Conservation (phyloP, 2,888 invertebrate species). For the Strigamia crassipes region DNA sequence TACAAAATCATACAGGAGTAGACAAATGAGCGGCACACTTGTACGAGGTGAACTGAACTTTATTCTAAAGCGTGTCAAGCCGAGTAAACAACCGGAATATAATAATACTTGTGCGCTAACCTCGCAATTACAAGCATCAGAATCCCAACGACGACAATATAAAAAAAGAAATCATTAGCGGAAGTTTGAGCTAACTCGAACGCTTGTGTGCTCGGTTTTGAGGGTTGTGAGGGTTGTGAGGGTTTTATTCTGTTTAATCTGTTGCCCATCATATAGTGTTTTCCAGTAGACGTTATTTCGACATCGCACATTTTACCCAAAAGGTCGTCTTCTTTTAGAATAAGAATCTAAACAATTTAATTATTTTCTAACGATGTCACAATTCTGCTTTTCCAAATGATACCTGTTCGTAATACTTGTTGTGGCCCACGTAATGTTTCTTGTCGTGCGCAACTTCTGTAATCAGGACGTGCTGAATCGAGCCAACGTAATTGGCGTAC, state of each 20-base stretch:
- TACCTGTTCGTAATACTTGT: conserved; percentile 90
- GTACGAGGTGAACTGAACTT: too few species aligned
- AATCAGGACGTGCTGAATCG: conserved; percentile 77
- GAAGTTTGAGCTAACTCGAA: neutral
- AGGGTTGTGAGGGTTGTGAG: too few species aligned
- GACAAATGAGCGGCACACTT: too few species aligned
- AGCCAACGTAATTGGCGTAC: conserved; percentile 71
- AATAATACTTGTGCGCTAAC: neutral
- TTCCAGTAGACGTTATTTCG: conserved; percentile 65
- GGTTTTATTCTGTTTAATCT: neutral
- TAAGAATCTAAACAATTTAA: conserved; percentile 66
- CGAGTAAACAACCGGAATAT: neutral
- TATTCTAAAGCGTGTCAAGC: too few species aligned
- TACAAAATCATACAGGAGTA: too few species aligned
- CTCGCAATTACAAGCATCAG: neutral
- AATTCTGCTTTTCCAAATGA: neutral
- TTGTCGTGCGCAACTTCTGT: conserved; percentile 93
- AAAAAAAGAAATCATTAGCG: neutral
- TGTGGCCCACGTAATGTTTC: conserved; percentile 89
- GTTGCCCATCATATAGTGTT: conserved; percentile 60
- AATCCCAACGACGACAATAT: neutral
- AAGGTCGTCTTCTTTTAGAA: conserved; percentile 75
- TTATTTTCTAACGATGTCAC: too few species aligned
- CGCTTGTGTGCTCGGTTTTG: neutral
- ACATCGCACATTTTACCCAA: conserved; percentile 85